Evolutionary conservation across 1,140 invertebrate genomes (phyloP).

Genomic region (Aradophagus sp.): DNA sequence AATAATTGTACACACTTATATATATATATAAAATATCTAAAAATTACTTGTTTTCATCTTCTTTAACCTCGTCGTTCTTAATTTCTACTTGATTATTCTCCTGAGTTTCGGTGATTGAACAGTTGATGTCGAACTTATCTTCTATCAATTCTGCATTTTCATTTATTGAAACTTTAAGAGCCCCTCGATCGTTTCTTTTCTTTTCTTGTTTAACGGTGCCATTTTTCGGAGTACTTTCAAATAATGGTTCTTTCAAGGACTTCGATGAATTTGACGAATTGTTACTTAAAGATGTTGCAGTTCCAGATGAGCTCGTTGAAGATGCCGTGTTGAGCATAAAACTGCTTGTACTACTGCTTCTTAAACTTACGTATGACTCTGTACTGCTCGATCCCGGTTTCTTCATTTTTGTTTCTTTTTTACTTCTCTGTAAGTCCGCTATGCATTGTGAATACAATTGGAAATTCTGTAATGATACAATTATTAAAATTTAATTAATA

Average conservation of each 20-base stretch:
- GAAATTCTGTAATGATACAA: constrained; percentile 59
- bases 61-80: constrained; percentile 13
- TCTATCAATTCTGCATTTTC: constrained; percentile 75
- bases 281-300: constrained; percentile 51
- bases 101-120: constrained; percentile 4
- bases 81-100: constrained; percentile 19
- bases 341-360: constrained; percentile 53
- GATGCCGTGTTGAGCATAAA: constrained; percentile 67
- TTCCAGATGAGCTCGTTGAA: constrained; percentile 64
- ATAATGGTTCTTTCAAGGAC: constrained; percentile 59
- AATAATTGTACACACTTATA: not conserved
- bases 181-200: constrained; percentile 68
- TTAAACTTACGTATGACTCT: constrained; percentile 63
- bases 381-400: constrained; percentile 59
- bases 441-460: constrained; percentile 53
- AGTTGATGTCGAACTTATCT: constrained; percentile 60
- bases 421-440: constrained; percentile 35
- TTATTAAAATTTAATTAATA: no score
- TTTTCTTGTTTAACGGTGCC: constrained; percentile 36
- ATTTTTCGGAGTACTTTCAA: constrained; percentile 56
- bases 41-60: constrained; percentile 15
- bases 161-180: constrained; percentile 75
- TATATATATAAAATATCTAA: constrained; percentile 4
- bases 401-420: constrained; percentile 56
- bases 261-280: constrained; percentile 62